These are phyloP conservation scores for Himalopsyche phryganea DNA, from an alignment of 1,140 invertebrate species.

Conservation along the genomic window DNA sequence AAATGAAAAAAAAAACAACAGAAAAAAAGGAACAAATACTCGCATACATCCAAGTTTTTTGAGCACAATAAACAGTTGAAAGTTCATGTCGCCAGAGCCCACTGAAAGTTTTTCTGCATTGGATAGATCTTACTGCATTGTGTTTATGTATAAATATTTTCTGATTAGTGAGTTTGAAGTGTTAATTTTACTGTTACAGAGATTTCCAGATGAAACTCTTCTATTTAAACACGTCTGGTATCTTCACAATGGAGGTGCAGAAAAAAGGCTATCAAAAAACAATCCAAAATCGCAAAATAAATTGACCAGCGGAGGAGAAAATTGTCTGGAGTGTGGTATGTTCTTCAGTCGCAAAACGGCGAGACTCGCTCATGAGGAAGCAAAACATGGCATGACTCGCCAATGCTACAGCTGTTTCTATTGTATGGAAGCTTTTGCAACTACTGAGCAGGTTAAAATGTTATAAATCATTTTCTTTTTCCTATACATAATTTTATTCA, in stretches of 20 bases:
- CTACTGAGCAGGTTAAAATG: constrained; percentile 5
- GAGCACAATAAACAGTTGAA: no score
- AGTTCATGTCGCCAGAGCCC: no score
- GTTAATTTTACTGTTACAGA: constrained; percentile 1
- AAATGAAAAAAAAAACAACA: no score
- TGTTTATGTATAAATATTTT: no score
- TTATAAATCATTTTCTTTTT: no score
- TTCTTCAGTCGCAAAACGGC: neutral
- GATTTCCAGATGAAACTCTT: constrained; percentile 14
- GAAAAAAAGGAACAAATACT: no score
- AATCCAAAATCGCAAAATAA: neutral
- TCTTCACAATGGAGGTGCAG: constrained; percentile 4
- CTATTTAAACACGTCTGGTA: constrained; percentile 16
- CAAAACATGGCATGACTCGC: constrained; percentile 5
- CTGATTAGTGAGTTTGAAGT: no score
- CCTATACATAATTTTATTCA: no score
- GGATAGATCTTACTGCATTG: no score
- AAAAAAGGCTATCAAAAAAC: neutral
- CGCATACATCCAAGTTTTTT: no score
- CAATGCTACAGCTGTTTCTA: constrained; percentile 10
- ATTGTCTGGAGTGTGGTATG: constrained; percentile 1
- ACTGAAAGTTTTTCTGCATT: no score
- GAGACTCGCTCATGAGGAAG: constrained; percentile 10
- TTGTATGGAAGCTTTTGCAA: constrained; percentile 20
- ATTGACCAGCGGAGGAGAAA: neutral